These are phyloP conservation scores for Numida meleagris DNA, from an alignment of 2,113 vertebrate genomes.

Conservation along the genomic window DNA sequence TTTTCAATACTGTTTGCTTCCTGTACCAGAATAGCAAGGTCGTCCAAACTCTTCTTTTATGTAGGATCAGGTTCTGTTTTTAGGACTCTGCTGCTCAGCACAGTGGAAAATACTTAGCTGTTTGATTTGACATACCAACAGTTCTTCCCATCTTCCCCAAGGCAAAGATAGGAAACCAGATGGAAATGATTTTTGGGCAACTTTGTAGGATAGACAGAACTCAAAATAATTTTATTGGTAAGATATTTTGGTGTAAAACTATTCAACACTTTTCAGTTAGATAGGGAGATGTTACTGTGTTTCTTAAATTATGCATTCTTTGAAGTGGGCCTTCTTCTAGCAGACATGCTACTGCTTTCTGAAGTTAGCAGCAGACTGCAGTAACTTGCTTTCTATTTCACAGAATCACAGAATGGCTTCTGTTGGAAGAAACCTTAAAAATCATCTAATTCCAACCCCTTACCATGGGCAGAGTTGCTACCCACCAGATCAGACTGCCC, in stretches of 20 bases:
- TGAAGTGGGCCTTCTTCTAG: background rate
- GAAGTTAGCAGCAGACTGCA: constrained; percentile 19
- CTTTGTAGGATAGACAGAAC: constrained; percentile 39
- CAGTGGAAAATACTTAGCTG: constrained; percentile 14
- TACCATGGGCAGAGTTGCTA: background rate
- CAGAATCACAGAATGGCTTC: background rate
- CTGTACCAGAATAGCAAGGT: background rate
- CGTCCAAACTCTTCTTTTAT: background rate
- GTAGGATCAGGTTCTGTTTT: constrained; percentile 7
- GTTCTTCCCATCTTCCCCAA: constrained; percentile 41
- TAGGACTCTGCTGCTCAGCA: constrained; percentile 4
- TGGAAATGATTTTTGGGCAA: constrained; percentile 43
- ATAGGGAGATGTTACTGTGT: background rate
- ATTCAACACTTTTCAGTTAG: constrained; percentile 45
- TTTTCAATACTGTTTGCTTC: background rate
- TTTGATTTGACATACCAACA: constrained; percentile 34
- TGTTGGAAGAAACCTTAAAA: background rate
- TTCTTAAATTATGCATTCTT: constrained; percentile 40
- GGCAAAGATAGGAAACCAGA: constrained; percentile 58
- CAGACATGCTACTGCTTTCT: background rate
- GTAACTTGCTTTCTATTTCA: background rate
- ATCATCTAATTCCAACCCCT: background rate
- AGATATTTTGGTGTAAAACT: constrained; percentile 33
- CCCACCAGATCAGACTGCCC: background rate
- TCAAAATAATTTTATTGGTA: constrained; percentile 50